Evolutionary conservation across 2,888 invertebrate species (phyloP).

Genomic region (Dicyrtomina minuta): DNA sequence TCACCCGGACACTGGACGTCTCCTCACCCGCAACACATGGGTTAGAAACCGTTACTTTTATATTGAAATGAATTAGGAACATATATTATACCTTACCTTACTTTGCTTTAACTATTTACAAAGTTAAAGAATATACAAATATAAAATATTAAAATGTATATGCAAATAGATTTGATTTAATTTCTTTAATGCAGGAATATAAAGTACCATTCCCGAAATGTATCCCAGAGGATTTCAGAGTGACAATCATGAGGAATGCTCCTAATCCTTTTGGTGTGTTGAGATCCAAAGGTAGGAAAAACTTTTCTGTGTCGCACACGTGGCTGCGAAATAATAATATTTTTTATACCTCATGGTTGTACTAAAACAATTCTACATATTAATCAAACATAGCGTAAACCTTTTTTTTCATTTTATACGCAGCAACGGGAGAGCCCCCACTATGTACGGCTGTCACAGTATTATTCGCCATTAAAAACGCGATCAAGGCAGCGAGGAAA

Average conservation of each 20-base stretch:
- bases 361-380: too few relatives aligned
- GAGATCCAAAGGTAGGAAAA: constrained; percentile 64
- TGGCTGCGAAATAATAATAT: too few relatives aligned
- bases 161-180: neutral
- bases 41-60: too few relatives aligned
- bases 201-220: constrained; percentile 49
- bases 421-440: constrained; percentile 64
- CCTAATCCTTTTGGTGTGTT: constrained; percentile 68
- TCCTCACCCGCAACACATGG: constrained; percentile 78
- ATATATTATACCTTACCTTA: too few relatives aligned
- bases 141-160: neutral
- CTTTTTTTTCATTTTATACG: too few relatives aligned
- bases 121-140: too few relatives aligned
- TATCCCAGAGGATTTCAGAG: constrained; percentile 54
- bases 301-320: too few relatives aligned
- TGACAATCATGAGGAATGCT: constrained; percentile 68
- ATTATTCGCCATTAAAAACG: constrained; percentile 63
- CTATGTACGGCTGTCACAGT: constrained; percentile 59
- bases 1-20: constrained; percentile 65
- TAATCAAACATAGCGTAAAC: too few relatives aligned
- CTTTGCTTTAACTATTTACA: neutral
- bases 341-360: too few relatives aligned
- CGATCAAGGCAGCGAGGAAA: constrained; percentile 66
- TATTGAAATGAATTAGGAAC: too few relatives aligned
- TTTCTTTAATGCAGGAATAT: constrained; percentile 44